phyloP scores from a whole-genome alignment of 2,888 invertebrate genomes.

The Eristalis tenax region DNA sequence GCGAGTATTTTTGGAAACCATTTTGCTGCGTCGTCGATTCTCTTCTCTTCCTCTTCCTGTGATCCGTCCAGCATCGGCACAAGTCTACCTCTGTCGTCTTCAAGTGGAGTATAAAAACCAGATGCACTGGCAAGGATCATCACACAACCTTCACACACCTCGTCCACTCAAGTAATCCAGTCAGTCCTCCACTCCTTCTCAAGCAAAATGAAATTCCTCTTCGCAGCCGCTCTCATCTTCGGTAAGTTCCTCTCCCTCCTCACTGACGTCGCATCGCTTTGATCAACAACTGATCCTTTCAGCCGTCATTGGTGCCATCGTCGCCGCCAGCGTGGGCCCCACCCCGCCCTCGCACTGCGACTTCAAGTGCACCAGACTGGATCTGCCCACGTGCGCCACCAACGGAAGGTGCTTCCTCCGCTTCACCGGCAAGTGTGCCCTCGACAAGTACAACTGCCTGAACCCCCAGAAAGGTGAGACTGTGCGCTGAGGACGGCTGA shows the following conservation, averaged over 20 bases:
- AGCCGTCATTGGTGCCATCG: slow-evolving; percentile 27
- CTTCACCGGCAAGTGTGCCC: slow-evolving; percentile 75
- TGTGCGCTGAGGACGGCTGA: neutral
- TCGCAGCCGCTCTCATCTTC: slow-evolving; percentile 4
- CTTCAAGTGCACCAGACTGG: slow-evolving; percentile 73
- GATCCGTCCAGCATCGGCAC: neutral
- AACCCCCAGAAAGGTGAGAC: slow-evolving; percentile 73
- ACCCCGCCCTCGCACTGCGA: slow-evolving; percentile 71
- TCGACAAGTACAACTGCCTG: slow-evolving; percentile 76
- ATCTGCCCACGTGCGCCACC: slow-evolving; percentile 75
- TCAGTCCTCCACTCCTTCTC: neutral
- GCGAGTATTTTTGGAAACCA: neutral
- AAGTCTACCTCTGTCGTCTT: neutral
- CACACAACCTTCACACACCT: neutral
- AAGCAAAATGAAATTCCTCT: slow-evolving; percentile 48
- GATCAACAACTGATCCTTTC: neutral
- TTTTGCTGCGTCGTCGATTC: neutral
- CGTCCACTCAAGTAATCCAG: neutral
- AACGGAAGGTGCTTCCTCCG: slow-evolving; percentile 76
- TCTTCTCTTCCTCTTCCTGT: neutral
- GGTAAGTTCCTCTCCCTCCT: slow-evolving; percentile 12
- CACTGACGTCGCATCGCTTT: neutral
- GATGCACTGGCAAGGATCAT: neutral
- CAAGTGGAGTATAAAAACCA: slow-evolving; percentile 4
- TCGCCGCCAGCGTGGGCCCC: slow-evolving; percentile 6